phyloP scores from a whole-genome alignment of 2,113 vertebrate species.

The Ptyas mucosa region DNA sequence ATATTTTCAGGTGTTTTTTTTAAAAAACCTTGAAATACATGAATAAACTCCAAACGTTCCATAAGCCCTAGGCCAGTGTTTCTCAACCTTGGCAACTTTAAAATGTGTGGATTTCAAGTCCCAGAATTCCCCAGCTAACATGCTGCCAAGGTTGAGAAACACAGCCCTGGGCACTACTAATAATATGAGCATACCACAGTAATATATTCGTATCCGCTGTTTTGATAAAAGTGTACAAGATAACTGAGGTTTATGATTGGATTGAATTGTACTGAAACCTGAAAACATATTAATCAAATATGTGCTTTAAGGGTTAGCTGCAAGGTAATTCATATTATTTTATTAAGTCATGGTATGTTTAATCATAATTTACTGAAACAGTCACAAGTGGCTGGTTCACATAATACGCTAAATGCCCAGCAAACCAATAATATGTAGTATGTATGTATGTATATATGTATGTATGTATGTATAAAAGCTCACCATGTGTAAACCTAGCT shows the following conservation, averaged over 20 bases:
- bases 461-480: neutral
- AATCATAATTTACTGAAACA: neutral
- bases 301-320: neutral
- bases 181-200: neutral
- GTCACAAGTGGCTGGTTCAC: neutral
- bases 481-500: neutral
- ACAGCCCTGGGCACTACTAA: neutral
- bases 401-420: neutral
- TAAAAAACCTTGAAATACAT: neutral
- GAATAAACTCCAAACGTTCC: neutral
- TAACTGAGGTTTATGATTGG: too few species aligned
- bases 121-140: neutral
- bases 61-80: neutral
- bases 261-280: neutral
- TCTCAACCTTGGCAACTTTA: neutral
- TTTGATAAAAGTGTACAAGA: neutral
- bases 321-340: neutral
- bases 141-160: neutral
- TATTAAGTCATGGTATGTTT: neutral
- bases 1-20: neutral
- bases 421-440: neutral
- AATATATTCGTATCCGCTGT: neutral
- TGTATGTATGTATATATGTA: neutral
- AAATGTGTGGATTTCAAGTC: neutral
- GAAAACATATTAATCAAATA: neutral